These are phyloP conservation scores for Arctia plantaginis DNA, from an alignment of 2,888 invertebrate species.

Conservation along the genomic window DNA sequence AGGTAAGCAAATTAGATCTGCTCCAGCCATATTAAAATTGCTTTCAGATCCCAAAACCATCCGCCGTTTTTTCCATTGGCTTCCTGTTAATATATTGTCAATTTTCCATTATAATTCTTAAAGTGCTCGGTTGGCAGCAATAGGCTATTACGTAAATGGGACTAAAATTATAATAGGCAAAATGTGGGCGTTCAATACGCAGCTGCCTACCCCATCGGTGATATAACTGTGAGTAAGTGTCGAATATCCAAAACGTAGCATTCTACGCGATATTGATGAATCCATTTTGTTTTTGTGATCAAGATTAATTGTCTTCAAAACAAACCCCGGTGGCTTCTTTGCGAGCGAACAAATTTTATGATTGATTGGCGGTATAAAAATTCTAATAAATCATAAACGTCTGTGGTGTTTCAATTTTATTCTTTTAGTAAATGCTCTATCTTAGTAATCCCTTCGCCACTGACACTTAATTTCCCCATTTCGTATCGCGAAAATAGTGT, in stretches of 20 bases:
- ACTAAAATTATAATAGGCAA: neutral
- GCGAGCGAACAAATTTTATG: conserved; percentile 36
- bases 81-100: neutral
- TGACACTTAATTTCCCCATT: conserved; percentile 9
- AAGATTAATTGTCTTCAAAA: conserved; percentile 46
- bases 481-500: conserved; percentile 20
- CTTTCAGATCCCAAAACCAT: no score
- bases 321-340: conserved; percentile 35
- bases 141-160: neutral
- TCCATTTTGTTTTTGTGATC: conserved; percentile 35
- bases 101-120: neutral
- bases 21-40: no score
- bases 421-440: conserved; percentile 14
- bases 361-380: conserved; percentile 43
- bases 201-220: conserved; percentile 19
- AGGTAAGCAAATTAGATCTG: neutral
- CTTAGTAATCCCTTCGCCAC: conserved; percentile 8
- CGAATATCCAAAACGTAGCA: conserved; percentile 10
- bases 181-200: conserved; percentile 19
- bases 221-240: conserved; percentile 20
- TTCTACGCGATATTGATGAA: conserved; percentile 16
- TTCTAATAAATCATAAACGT: conserved; percentile 23
- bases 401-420: conserved; percentile 17
- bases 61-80: neutral
- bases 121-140: neutral